phyloP scores from a whole-genome alignment of 2,113 vertebrate genomes.

The Eudyptes chrysolophus region DNA sequence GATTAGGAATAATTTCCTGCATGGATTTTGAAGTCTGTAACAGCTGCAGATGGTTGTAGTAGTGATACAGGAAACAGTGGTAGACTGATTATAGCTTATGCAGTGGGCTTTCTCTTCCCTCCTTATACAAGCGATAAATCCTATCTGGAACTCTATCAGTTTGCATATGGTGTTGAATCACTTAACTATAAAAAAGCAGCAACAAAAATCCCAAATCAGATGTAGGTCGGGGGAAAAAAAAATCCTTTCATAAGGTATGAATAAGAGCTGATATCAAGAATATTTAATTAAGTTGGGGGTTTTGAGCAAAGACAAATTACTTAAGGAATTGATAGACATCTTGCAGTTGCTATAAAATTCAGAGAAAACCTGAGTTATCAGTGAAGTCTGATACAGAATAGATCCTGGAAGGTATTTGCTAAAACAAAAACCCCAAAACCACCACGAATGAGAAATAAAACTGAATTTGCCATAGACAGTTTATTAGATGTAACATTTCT shows the following conservation, averaged over 20 bases:
- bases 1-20: not conserved
- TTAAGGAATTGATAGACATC: too few relatives aligned
- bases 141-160: not conserved
- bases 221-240: accelerated
- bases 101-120: not conserved
- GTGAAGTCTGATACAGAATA: not conserved
- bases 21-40: not conserved
- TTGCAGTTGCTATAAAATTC: not conserved
- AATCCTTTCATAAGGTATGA: not conserved
- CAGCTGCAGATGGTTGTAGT: not conserved
- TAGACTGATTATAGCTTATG: not conserved
- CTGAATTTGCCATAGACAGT: not conserved
- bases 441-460: not conserved
- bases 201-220: not conserved
- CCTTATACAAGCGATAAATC: not conserved
- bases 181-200: not conserved
- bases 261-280: not conserved
- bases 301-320: not conserved
- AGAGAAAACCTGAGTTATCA: not conserved
- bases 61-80: not conserved
- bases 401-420: not conserved
- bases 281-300: not conserved
- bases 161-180: not conserved
- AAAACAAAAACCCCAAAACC: not conserved
- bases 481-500: not conserved